phyloP scores from a whole-genome alignment of 2,888 invertebrate genomes.

The Aplocera efformata region DNA sequence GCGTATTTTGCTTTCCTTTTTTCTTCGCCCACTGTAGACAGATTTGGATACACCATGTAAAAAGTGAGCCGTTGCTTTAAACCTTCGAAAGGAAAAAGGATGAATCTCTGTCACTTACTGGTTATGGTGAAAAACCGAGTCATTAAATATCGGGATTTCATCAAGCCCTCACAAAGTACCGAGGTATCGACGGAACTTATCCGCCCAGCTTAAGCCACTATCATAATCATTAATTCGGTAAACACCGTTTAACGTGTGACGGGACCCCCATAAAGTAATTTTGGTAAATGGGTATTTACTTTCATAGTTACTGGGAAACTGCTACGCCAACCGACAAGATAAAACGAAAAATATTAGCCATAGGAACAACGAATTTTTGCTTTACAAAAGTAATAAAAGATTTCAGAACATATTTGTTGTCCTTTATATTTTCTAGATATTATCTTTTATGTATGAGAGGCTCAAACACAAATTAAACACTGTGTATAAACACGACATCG shows the following conservation, averaged over 20 bases:
- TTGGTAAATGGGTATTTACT: constrained; percentile 24
- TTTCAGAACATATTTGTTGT: constrained; percentile 3
- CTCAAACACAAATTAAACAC: no score
- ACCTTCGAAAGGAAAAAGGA: no score
- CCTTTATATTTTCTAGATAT: neutral
- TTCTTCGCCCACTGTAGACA: no score
- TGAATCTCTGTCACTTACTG: no score
- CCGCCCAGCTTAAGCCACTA: constrained; percentile 14
- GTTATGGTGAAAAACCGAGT: neutral
- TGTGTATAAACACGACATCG: no score
- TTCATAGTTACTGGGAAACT: constrained; percentile 19
- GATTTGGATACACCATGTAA: no score
- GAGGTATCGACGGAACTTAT: constrained; percentile 6
- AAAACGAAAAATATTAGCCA: constrained; percentile 10
- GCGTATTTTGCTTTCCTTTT: no score
- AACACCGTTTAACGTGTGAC: constrained; percentile 23
- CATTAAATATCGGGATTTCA: constrained; percentile 3
- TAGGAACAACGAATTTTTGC: constrained; percentile 9
- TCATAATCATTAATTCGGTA: constrained; percentile 27
- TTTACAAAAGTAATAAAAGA: neutral
- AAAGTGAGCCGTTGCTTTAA: no score
- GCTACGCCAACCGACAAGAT: constrained; percentile 10
- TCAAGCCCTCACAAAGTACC: constrained; percentile 13
- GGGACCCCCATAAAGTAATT: constrained; percentile 27
- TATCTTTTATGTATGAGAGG: no score